Percentiles rank a stretch among this genome's conserved stretches.
Conservation (phyloP, 2,797 vertebrate species). For the Catamblyrhynchus diadema region DNA sequence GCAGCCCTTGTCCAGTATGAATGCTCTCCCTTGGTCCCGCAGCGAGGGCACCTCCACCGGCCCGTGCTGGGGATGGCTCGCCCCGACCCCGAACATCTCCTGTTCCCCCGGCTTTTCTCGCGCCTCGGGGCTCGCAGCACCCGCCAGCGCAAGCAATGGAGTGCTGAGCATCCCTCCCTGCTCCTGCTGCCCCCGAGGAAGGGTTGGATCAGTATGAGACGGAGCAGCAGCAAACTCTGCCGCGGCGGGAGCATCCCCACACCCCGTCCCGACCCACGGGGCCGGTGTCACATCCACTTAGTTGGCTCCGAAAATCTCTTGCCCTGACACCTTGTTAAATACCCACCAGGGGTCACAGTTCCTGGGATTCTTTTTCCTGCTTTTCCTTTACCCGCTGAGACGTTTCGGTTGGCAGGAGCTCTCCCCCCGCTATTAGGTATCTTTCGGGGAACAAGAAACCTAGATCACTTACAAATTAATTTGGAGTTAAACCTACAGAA, state of each 20-base stretch:
- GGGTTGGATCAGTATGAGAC: not conserved
- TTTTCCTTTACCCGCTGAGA: constrained; percentile 53
- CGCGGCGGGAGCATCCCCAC: not conserved
- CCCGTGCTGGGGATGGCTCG: not conserved
- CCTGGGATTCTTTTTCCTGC: constrained; percentile 59
- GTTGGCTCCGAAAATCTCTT: constrained; percentile 30
- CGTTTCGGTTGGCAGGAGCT: constrained; percentile 61
- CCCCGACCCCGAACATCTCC: not conserved
- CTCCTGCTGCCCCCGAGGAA: not conserved
- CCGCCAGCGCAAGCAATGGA: fast-evolving
- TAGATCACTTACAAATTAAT: constrained; percentile 71
- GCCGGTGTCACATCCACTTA: constrained; percentile 61
- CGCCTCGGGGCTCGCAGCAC: not conserved
- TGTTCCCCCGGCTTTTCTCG: not conserved
- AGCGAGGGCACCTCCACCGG: not conserved
- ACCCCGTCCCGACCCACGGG: not conserved
- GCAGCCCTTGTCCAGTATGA: not conserved
- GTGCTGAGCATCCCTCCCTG: not conserved
- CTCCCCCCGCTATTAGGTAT: constrained; percentile 27
- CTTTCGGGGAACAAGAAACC: constrained; percentile 63
- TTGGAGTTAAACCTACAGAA: constrained; percentile 68
- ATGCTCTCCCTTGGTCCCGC: fast-evolving
- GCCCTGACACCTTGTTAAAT: constrained; percentile 69
- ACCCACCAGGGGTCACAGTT: constrained; percentile 65
- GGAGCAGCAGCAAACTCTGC: not conserved